Percentiles rank a stretch among this genome's conserved stretches.
These are phyloP conservation scores for Diplazon laetatorius DNA, from an alignment of 2,888 invertebrate genomes.

Conservation along the genomic window DNA sequence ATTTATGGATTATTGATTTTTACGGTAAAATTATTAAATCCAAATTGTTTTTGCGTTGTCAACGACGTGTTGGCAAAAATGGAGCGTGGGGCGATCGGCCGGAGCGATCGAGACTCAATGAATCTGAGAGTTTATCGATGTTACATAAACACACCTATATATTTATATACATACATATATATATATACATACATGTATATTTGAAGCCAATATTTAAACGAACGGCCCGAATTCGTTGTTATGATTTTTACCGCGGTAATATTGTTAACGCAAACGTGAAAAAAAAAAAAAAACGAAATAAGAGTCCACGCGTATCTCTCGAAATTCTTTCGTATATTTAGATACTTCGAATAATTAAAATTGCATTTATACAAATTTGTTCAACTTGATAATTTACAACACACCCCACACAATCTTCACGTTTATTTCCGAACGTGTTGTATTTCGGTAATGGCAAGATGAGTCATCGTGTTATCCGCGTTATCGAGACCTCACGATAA, in stretches of 20 bases:
- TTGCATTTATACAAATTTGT: too few species aligned
- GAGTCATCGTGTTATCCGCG: not conserved
- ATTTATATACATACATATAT: slow-evolving; percentile 4
- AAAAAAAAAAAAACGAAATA: not conserved
- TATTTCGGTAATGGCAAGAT: not conserved
- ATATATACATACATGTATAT: slow-evolving; percentile 16
- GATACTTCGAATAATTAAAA: not conserved
- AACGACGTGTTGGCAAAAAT: not conserved
- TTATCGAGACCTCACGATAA: not conserved
- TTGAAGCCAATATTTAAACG: slow-evolving; percentile 5
- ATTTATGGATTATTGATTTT: slow-evolving; percentile 58
- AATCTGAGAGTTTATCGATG: slow-evolving; percentile 27
- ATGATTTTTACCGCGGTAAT: not conserved
- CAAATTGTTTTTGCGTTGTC: slow-evolving; percentile 5
- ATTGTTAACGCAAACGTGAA: not conserved
- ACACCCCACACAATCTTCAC: not conserved
- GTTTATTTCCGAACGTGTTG: too few species aligned
- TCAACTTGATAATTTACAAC: not conserved
- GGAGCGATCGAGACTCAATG: not conserved
- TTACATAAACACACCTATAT: not conserved
- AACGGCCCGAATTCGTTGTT: not conserved
- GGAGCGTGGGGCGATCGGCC: not conserved
- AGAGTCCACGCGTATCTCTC: not conserved
- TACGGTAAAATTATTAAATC: slow-evolving; percentile 19
- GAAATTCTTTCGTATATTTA: not conserved